Percentiles rank a stretch among this genome's conserved stretches.
These are phyloP conservation scores for Aethes cnicana DNA, from an alignment of 2,888 invertebrate genomes.

Conservation along the genomic window DNA sequence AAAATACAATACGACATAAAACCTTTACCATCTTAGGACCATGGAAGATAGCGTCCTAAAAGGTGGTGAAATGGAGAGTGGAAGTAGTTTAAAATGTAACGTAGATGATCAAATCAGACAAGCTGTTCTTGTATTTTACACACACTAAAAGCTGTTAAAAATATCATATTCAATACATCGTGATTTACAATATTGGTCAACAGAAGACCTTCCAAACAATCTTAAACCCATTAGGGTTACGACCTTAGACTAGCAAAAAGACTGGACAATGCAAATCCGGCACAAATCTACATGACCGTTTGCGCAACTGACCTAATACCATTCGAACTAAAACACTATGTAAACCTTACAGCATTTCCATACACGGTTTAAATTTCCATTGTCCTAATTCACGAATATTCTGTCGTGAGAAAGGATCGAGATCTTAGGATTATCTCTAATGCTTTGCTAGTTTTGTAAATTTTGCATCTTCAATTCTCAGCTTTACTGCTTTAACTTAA, in stretches of 20 bases:
- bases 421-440: slow-evolving; percentile 23
- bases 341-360: neutral
- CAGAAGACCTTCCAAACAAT: slow-evolving; percentile 2
- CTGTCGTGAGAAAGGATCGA: slow-evolving; percentile 26
- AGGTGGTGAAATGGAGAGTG: no score
- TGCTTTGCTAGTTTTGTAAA: neutral
- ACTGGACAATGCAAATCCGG: slow-evolving; percentile 23
- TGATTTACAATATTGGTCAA: slow-evolving; percentile 5
- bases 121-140: no score
- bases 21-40: no score
- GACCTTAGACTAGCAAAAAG: slow-evolving; percentile 4
- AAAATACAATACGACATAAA: no score
- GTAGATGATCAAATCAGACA: no score
- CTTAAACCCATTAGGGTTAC: slow-evolving; percentile 24
- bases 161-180: neutral
- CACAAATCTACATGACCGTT: slow-evolving; percentile 18
- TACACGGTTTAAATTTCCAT: neutral
- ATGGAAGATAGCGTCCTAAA: no score
- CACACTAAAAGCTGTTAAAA: neutral
- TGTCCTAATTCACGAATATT: slow-evolving; percentile 3
- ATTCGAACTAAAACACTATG: neutral
- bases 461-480: neutral
- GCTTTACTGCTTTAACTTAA: slow-evolving; percentile 13
- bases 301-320: slow-evolving; percentile 21
- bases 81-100: no score